phyloP scores from a whole-genome alignment of 2,888 invertebrate genomes.

The Molanna angustata region DNA sequence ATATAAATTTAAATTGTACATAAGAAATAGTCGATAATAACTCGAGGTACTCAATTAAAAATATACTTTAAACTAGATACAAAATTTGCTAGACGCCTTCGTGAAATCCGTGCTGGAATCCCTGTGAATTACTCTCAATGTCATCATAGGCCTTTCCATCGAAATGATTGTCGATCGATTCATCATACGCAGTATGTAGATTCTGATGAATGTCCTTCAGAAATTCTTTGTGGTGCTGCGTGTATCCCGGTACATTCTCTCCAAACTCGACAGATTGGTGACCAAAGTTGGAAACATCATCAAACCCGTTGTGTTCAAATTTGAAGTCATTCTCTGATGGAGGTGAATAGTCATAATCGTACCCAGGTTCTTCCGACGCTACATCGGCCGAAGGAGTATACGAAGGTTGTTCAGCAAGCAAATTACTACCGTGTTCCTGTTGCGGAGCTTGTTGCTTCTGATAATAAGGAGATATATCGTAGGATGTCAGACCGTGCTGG shows the following conservation, averaged over 20 bases:
- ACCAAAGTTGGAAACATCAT: constrained; percentile 31
- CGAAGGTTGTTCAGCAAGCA: no score
- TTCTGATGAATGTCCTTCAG: constrained; percentile 29
- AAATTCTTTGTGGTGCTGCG: constrained; percentile 30
- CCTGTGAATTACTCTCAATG: constrained; percentile 3
- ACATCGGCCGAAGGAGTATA: no score
- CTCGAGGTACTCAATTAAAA: no score
- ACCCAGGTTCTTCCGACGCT: no score
- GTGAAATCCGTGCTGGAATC: constrained; percentile 20
- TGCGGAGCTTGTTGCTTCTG: background rate
- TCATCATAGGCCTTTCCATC: constrained; percentile 9
- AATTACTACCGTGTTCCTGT: background rate
- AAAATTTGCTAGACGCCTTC: no score
- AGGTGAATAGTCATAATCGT: no score
- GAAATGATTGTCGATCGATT: constrained; percentile 5
- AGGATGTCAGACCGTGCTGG: constrained; percentile 28
- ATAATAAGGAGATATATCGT: constrained; percentile 36
- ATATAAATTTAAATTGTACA: no score
- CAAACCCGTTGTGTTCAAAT: constrained; percentile 33
- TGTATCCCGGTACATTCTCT: constrained; percentile 24
- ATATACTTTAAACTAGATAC: no score
- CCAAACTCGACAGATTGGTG: constrained; percentile 27
- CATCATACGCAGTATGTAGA: constrained; percentile 11
- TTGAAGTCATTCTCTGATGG: constrained; percentile 37
- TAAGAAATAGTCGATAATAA: no score